Conservation (phyloP, 2,888 invertebrate species). For the Yponomeuta plumbellus region DNA sequence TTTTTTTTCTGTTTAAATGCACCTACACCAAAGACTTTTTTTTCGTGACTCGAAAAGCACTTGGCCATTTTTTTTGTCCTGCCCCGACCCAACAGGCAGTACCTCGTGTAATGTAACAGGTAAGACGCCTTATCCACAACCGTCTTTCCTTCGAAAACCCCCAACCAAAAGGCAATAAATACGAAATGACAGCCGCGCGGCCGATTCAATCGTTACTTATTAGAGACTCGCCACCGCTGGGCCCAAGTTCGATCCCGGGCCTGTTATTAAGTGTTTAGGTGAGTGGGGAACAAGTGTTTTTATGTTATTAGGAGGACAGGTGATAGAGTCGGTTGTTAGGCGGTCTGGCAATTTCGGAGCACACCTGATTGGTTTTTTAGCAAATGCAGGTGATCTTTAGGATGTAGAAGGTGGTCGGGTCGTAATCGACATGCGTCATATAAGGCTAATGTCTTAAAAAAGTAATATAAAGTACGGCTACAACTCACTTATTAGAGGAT, state of each 20-base stretch:
- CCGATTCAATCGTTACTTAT: conserved; percentile 60
- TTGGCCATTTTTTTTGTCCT: too few relatives aligned
- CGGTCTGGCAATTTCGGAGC: neutral
- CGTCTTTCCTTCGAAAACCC: conserved; percentile 26
- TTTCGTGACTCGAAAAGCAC: too few relatives aligned
- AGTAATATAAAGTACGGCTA: too few relatives aligned
- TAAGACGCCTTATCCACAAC: conserved; percentile 26
- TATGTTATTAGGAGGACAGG: conserved; percentile 10
- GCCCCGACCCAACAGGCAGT: too few relatives aligned
- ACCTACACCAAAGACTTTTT: too few relatives aligned
- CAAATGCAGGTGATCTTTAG: neutral
- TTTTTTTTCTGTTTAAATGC: too few relatives aligned
- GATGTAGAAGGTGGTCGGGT: neutral
- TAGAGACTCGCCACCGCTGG: conserved; percentile 36
- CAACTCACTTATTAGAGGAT: too few relatives aligned
- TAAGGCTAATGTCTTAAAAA: neutral
- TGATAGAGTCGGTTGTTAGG: conserved; percentile 1
- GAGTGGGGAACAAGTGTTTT: conserved; percentile 9
- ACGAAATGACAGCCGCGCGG: conserved; percentile 63
- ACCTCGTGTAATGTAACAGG: too few relatives aligned
- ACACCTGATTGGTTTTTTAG: neutral
- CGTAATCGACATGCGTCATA: neutral
- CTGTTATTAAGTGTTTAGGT: conserved; percentile 53
- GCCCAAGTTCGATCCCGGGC: conserved; percentile 35
- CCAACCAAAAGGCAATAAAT: conserved; percentile 45